Evolutionary conservation across 2,888 invertebrate genomes (phyloP).

Genomic region (Luperina testacea): DNA sequence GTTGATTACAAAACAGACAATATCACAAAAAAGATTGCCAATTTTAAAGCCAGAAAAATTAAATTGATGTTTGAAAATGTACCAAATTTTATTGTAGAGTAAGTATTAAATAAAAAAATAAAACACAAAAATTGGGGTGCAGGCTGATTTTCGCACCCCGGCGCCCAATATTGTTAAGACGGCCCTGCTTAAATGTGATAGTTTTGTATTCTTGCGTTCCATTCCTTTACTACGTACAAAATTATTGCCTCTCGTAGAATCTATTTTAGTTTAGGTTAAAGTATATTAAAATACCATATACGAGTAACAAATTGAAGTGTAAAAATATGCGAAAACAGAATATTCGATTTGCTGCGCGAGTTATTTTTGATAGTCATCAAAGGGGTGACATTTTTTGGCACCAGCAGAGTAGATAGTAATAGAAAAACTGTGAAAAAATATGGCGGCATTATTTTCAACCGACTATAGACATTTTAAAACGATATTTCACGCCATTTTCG

Average conservation of each 20-base stretch:
- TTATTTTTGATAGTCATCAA: constrained; percentile 41
- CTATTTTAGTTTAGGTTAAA: not conserved
- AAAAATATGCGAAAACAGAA: constrained; percentile 23
- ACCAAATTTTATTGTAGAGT: too few species aligned
- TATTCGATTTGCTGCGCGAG: constrained; percentile 23
- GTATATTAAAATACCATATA: too few species aligned
- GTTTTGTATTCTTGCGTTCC: not conserved
- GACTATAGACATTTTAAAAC: not conserved
- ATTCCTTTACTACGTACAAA: not conserved
- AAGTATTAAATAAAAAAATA: too few species aligned
- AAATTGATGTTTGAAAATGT: too few species aligned
- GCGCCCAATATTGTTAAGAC: too few species aligned
- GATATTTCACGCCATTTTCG: not conserved
- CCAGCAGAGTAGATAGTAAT: constrained; percentile 1
- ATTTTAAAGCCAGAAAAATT: too few species aligned
- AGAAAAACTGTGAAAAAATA: constrained; percentile 4
- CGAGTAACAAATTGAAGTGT: not conserved
- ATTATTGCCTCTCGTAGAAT: not conserved
- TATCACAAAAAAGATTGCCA: too few species aligned
- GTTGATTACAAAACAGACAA: too few species aligned
- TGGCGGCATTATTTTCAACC: too few species aligned
- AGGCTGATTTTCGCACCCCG: too few species aligned
- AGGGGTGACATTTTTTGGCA: constrained; percentile 15
- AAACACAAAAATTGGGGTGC: too few species aligned
- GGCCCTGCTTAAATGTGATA: not conserved